phyloP scores from a whole-genome alignment of 2,888 invertebrate species.

The Dasysyrphus albostriatus region DNA sequence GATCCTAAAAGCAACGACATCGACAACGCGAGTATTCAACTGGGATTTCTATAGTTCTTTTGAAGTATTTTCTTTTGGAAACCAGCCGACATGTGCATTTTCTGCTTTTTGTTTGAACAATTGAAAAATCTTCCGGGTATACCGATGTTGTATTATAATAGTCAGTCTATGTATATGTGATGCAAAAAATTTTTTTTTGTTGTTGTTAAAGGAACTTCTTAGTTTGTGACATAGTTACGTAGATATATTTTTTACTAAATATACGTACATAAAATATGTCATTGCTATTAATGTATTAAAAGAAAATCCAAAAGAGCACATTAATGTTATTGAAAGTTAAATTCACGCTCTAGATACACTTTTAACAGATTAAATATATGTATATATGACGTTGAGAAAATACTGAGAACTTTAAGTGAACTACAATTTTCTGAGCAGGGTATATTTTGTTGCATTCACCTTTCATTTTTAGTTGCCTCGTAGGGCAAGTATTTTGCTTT shows the following conservation, averaged over 20 bases:
- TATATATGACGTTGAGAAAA: no score
- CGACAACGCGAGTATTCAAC: slow-evolving; percentile 48
- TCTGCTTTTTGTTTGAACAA: slow-evolving; percentile 47
- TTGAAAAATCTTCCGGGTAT: slow-evolving; percentile 59
- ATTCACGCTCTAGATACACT: background rate
- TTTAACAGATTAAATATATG: no score
- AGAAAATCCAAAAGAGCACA: background rate
- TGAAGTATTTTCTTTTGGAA: slow-evolving; percentile 34
- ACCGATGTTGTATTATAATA: background rate
- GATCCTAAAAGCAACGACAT: slow-evolving; percentile 19
- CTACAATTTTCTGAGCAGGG: no score
- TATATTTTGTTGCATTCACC: no score
- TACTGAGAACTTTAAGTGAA: no score
- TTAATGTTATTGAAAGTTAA: background rate
- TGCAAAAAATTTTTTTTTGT: background rate
- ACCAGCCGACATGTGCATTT: slow-evolving; percentile 58
- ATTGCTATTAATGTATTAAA: slow-evolving; percentile 7
- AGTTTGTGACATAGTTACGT: slow-evolving; percentile 14
- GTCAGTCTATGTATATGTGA: background rate
- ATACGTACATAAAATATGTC: background rate
- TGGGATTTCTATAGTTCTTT: slow-evolving; percentile 33
- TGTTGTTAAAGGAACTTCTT: slow-evolving; percentile 1
- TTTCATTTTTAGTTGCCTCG: no score
- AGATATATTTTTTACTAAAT: background rate
- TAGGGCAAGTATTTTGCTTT: no score